Percentiles rank a stretch among this genome's conserved stretches.
Evolutionary conservation across 2,888 invertebrate genomes (phyloP).

Genomic region (Kuschelorhynchus macadamiae): DNA sequence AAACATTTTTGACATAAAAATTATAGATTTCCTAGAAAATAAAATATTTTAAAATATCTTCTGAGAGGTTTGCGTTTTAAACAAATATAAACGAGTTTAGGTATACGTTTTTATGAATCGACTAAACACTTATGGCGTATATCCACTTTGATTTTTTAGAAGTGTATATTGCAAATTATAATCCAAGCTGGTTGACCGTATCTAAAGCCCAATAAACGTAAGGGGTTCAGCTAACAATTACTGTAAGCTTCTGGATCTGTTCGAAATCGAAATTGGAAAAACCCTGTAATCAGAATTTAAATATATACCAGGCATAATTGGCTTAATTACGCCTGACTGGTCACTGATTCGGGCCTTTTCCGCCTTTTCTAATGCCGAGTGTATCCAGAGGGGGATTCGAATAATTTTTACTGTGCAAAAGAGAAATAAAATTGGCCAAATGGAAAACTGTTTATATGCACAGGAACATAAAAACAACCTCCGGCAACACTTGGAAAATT

Average conservation of each 20-base stretch:
- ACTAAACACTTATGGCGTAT: too few species aligned
- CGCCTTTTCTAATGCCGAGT: not conserved
- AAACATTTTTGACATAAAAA: too few species aligned
- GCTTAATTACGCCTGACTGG: conserved; percentile 32
- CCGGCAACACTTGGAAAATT: too few species aligned
- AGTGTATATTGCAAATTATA: too few species aligned
- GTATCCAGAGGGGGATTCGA: conserved; percentile 8
- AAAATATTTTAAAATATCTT: too few species aligned
- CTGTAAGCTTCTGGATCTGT: conserved; percentile 11
- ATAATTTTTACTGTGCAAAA: not conserved
- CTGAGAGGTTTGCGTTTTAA: too few species aligned
- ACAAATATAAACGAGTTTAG: too few species aligned
- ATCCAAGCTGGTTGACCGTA: not conserved
- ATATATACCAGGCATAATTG: conserved; percentile 27
- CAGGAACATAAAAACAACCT: too few species aligned
- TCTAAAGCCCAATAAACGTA: not conserved
- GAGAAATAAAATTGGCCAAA: not conserved
- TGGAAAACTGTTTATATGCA: too few species aligned
- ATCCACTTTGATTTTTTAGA: too few species aligned
- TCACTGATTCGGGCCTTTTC: conserved; percentile 13
- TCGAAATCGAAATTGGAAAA: conserved; percentile 35
- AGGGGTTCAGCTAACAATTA: conserved; percentile 7
- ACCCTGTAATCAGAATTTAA: conserved; percentile 35
- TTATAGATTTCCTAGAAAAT: too few species aligned
- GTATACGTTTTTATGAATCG: too few species aligned